phyloP scores from a whole-genome alignment of 2,888 invertebrate species.

The Matsumyia berberina region DNA sequence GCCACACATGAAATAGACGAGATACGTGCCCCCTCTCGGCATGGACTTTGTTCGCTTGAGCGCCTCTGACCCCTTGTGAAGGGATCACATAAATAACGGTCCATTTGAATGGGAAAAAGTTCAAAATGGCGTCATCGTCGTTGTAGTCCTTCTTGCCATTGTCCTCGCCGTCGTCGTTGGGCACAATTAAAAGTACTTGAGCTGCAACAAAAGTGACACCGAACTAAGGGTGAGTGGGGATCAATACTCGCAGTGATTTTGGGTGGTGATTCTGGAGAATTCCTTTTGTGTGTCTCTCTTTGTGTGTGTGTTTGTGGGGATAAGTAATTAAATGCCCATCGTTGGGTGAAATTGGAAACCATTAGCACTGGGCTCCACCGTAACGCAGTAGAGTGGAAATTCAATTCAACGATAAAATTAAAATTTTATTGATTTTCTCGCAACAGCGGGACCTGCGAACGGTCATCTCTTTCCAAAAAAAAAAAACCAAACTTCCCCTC shows the following conservation, averaged over 20 bases:
- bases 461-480: not conserved
- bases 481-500: no score
- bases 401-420: conserved; percentile 53
- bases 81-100: conserved; percentile 73
- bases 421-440: conserved; percentile 67
- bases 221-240: conserved; percentile 31
- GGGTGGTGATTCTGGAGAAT: conserved; percentile 9
- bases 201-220: conserved; percentile 56
- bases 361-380: conserved; percentile 60
- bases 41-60: conserved; percentile 49
- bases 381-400: conserved; percentile 29
- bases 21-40: conserved; percentile 34
- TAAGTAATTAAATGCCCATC: conserved; percentile 69
- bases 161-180: conserved; percentile 53
- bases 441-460: not conserved
- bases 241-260: conserved; percentile 18
- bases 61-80: conserved; percentile 55
- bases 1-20: conserved; percentile 51
- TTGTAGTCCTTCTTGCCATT: conserved; percentile 52
- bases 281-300: conserved; percentile 1
- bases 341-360: conserved; percentile 69
- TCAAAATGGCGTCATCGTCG: conserved; percentile 77
- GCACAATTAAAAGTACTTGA: conserved; percentile 68
- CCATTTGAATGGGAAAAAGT: conserved; percentile 76
- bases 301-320: conserved; percentile 17